Evolutionary conservation across 2,113 vertebrate genomes (phyloP).

Genomic region (Boleophthalmus pectinirostris): DNA sequence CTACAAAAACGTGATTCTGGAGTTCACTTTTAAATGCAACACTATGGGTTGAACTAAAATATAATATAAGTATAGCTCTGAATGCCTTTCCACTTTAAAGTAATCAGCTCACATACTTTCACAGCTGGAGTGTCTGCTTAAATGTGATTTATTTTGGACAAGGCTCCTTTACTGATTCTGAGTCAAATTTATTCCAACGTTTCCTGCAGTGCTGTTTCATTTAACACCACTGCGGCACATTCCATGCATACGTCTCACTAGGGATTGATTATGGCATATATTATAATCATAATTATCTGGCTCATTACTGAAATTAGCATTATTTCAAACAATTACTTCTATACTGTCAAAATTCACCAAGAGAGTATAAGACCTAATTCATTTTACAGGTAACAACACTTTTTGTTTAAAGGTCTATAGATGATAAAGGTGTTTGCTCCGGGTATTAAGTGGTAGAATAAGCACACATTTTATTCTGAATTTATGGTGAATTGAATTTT

Average conservation of each 20-base stretch:
- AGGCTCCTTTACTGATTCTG: neutral
- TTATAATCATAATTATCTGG: too few species aligned
- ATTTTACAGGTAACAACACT: too few species aligned
- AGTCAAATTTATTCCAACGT: neutral
- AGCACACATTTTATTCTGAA: too few species aligned
- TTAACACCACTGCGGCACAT: neutral
- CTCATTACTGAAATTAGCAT: too few species aligned
- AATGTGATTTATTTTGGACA: neutral
- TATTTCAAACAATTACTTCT: too few species aligned
- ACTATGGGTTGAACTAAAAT: neutral
- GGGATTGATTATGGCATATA: too few species aligned
- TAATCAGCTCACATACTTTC: neutral
- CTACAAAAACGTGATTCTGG: neutral
- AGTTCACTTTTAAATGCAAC: neutral
- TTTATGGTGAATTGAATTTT: too few species aligned
- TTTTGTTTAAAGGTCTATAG: too few species aligned
- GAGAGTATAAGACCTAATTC: too few species aligned
- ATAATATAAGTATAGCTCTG: neutral
- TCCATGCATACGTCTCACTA: neutral
- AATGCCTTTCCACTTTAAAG: neutral
- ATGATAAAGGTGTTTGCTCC: too few species aligned
- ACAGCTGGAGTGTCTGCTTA: neutral
- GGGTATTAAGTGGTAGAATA: too few species aligned
- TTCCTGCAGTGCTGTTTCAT: neutral
- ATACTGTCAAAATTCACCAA: too few species aligned